Base-by-base conservation (phyloP, 2,888 invertebrate species). In the Heteromurus nitidus region DNA sequence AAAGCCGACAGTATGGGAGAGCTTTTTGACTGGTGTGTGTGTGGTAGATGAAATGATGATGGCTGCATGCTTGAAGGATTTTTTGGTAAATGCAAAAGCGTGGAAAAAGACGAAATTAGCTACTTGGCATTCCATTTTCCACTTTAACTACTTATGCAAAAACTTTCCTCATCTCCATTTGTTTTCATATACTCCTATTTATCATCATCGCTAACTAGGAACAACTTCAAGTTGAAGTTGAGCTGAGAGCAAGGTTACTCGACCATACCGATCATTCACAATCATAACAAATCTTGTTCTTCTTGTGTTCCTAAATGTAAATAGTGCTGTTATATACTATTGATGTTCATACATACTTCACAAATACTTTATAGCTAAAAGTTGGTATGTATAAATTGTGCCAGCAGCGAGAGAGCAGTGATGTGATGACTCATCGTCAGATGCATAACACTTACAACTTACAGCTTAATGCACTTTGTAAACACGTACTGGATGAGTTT, bases 81-180 rank as follows among this genome's bases (percentile, higher is more conserved):
- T 55, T 22, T 55, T n/a, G n/a, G 24, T 22, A 55, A 55, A 55
- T 55, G 55, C 24, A 55, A 55, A 55, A 26, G 55, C 55, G 3
- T 26, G 55, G 55, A 20, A 55, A 47, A n/a, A 47, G n/a, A 16
- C 47, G 11, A 16, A 47, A 47, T 47, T 47, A 16, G 47, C 47
- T 47, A 47, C 47, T 13, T 47, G 47, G 47, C n/a, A n/a, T 47
- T 3, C 11, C 47, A 47, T 47, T n/a, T n/a, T 47, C n/a, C 47
- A 16, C n/a, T 47, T 47, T 47, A 47, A 13, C n/a, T 3, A 47
- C 36, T 36, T 11, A 47, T 47, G 47, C 47, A 47, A 47, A n/a
- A n/a, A 47, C 47, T n/a, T 47, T n/a, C n/a, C 47, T 47, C 47
- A 47, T 47, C 47, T 16, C 47, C 22, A 53, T 53, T 22, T 53